phyloP scores from a whole-genome alignment of 2,113 vertebrate species.

The Colistium nudipinnis region DNA sequence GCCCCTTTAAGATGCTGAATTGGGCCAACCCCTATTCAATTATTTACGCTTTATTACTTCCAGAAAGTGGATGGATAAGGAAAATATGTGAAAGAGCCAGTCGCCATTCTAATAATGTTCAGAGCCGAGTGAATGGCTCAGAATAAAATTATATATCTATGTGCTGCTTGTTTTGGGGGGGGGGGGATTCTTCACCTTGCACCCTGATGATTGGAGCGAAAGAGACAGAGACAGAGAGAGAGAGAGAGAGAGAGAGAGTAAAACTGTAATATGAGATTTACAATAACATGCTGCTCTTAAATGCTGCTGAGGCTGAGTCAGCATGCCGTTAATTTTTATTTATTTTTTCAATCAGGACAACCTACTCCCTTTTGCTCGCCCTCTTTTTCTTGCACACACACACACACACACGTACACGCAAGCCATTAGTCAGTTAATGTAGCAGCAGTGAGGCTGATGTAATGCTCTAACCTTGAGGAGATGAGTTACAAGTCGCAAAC shows the following conservation, averaged over 20 bases:
- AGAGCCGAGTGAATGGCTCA: too few relatives aligned
- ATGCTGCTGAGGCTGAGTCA: constrained; percentile 39
- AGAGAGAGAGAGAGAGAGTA: neutral
- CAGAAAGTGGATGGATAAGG: neutral
- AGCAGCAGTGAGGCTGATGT: constrained; percentile 38
- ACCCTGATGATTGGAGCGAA: too few relatives aligned
- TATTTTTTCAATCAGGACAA: constrained; percentile 22
- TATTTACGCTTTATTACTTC: neutral
- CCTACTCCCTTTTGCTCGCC: constrained; percentile 8
- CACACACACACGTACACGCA: constrained; percentile 10
- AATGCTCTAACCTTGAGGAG: constrained; percentile 45
- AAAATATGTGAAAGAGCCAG: neutral
- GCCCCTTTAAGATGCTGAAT: neutral
- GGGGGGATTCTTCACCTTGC: too few relatives aligned
- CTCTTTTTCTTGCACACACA: neutral
- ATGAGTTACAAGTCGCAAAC: constrained; percentile 26
- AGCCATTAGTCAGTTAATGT: constrained; percentile 48
- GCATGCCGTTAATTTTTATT: too few relatives aligned
- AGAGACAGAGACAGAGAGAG: neutral
- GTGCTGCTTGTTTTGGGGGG: too few relatives aligned
- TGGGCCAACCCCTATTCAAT: neutral
- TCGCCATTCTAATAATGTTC: neutral
- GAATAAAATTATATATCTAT: too few relatives aligned
- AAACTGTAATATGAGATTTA: constrained; percentile 18
- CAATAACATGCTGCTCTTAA: constrained; percentile 9